These are phyloP conservation scores for Zosterops japonicus DNA, from an alignment of 2,113 vertebrate species.

Conservation along the genomic window DNA sequence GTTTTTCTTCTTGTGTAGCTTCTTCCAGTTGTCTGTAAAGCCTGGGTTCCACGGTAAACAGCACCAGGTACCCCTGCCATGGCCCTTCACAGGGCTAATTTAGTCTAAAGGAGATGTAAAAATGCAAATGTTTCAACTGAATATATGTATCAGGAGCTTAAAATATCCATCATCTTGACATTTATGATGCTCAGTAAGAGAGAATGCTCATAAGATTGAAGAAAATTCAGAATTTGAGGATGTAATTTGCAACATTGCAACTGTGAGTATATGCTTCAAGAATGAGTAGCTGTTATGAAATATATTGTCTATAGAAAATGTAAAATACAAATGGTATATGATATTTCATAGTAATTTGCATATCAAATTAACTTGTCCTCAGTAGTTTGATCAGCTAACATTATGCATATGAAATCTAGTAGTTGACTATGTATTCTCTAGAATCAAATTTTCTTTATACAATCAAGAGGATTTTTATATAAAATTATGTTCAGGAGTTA, in stretches of 20 bases:
- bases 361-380: background rate
- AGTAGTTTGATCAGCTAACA: background rate
- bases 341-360: background rate
- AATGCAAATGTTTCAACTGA: background rate
- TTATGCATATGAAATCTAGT: background rate
- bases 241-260: background rate
- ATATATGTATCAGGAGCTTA: background rate
- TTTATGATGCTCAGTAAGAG: background rate
- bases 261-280: background rate
- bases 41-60: background rate
- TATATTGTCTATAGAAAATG: background rate
- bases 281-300: background rate
- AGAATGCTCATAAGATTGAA: background rate
- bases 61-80: background rate
- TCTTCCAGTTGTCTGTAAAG: background rate
- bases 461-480: background rate
- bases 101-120: fast-evolving
- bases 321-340: background rate
- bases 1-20: background rate
- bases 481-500: background rate
- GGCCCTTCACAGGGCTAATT: background rate
- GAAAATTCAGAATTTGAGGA: background rate
- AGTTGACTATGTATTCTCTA: background rate
- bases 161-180: background rate
- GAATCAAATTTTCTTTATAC: background rate